A percentile compares a stretch with the other conserved stretches of the same genome.
Evolutionary conservation across 2,113 vertebrate species (phyloP).

Genomic region (Terrapene triunguis): DNA sequence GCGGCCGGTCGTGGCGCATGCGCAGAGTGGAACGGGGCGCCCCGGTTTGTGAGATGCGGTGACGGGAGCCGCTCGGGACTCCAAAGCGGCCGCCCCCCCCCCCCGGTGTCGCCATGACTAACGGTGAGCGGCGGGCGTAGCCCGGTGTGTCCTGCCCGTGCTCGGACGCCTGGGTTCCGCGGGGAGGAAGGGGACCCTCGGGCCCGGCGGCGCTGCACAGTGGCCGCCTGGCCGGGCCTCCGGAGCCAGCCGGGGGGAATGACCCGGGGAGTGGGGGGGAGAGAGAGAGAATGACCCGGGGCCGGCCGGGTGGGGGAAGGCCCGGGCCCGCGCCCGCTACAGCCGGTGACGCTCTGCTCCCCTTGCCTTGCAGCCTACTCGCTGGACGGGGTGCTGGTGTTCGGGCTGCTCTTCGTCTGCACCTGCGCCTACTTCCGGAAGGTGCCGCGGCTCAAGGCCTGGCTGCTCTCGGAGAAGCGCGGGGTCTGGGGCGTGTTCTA

Average conservation of each 20-base stretch:
- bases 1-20: background rate
- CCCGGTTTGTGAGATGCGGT: background rate
- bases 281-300: background rate
- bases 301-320: background rate
- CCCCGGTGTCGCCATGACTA: constrained; percentile 27
- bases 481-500: constrained; percentile 97
- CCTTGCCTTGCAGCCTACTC: constrained; percentile 87
- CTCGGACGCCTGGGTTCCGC: constrained; percentile 27
- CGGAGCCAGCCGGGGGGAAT: too few relatives aligned
- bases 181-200: background rate
- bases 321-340: background rate
- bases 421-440: constrained; percentile 97
- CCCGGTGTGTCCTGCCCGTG: background rate
- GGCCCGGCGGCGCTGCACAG: background rate
- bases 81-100: background rate
- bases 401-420: constrained; percentile 94
- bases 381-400: constrained; percentile 93
- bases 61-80: background rate
- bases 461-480: constrained; percentile 94
- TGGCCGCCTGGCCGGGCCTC: too few relatives aligned
- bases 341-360: background rate
- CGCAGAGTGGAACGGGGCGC: background rate
- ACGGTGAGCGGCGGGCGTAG: constrained; percentile 29
- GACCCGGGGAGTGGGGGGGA: background rate
- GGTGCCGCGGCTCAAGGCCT: constrained; percentile 92